A percentile compares a stretch with the other conserved stretches of the same genome.
phyloP scores from a whole-genome alignment of 2,888 invertebrate species.

The Dryobota labecula region DNA sequence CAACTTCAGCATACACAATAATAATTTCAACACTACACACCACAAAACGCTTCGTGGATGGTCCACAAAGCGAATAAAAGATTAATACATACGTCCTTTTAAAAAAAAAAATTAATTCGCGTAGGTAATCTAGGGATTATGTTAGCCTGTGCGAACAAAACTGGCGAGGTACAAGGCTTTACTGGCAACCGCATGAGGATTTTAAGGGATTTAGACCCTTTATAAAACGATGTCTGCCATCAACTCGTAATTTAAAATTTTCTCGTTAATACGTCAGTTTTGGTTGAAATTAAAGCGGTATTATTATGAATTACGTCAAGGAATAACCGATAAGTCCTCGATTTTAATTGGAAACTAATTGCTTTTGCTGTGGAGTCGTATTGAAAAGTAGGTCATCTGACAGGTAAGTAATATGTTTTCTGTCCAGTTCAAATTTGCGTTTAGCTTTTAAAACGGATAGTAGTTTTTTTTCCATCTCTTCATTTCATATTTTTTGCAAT shows the following conservation, averaged over 20 bases:
- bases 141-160: conserved; percentile 76
- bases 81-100: conserved; percentile 67
- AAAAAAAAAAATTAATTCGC: conserved; percentile 73
- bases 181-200: conserved; percentile 80
- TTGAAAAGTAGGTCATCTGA: conserved; percentile 21
- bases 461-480: not conserved
- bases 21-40: conserved; percentile 34
- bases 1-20: conserved; percentile 19
- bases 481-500: not conserved
- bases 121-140: conserved; percentile 81
- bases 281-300: conserved; percentile 49
- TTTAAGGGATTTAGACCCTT: conserved; percentile 78
- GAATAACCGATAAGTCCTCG: conserved; percentile 47
- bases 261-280: conserved; percentile 57
- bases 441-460: not conserved
- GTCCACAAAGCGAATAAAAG: conserved; percentile 57
- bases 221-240: conserved; percentile 71
- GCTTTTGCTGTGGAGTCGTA: conserved; percentile 28
- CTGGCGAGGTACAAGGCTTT: conserved; percentile 80
- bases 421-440: conserved; percentile 9
- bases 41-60: conserved; percentile 33
- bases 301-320: conserved; percentile 48
- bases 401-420: conserved; percentile 27
- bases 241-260: conserved; percentile 68
- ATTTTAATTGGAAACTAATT: conserved; percentile 58